Percentiles rank a stretch among this genome's conserved stretches.
Conservation (phyloP, 2,797 vertebrate genomes). For the Chelidonichthys spinosus region DNA sequence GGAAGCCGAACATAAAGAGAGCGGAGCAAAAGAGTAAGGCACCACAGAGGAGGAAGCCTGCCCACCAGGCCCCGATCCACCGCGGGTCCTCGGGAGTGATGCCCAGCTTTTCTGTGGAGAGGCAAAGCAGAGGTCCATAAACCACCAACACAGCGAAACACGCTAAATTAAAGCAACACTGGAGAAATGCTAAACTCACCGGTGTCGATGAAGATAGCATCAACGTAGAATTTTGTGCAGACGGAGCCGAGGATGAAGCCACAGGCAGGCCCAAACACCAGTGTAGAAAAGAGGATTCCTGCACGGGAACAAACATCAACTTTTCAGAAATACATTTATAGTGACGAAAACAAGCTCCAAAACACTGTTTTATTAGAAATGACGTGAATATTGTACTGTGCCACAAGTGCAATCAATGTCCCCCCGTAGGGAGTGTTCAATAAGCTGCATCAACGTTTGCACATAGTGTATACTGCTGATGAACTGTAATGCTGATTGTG, state of each 20-base stretch:
- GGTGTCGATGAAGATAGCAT: slow-evolving; percentile 95
- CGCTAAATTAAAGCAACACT: not conserved
- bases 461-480: not conserved
- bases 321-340: not conserved
- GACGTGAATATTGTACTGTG: not conserved
- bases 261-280: slow-evolving; percentile 98
- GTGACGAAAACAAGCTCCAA: not conserved
- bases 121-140: slow-evolving; percentile 14
- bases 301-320: slow-evolving; percentile 47
- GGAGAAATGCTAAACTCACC: slow-evolving; percentile 83
- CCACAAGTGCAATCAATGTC: not conserved
- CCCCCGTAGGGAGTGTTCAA: not conserved
- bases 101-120: slow-evolving; percentile 86
- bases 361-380: not conserved
- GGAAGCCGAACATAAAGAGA: slow-evolving; percentile 97
- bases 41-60: slow-evolving; percentile 97
- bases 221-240: slow-evolving; percentile 99
- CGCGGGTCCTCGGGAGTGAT: slow-evolving; percentile 96
- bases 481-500: not conserved
- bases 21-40: slow-evolving; percentile 98
- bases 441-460: not conserved
- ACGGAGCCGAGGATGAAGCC: slow-evolving; percentile 98
- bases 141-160: not conserved
- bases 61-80: slow-evolving; percentile 99
- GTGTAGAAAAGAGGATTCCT: slow-evolving; percentile 98